Evolutionary conservation across 2,888 invertebrate species (phyloP), one percentile per base, ranked within the genome.

Genomic region (Aphelenchoides bicaudatus): DNA sequence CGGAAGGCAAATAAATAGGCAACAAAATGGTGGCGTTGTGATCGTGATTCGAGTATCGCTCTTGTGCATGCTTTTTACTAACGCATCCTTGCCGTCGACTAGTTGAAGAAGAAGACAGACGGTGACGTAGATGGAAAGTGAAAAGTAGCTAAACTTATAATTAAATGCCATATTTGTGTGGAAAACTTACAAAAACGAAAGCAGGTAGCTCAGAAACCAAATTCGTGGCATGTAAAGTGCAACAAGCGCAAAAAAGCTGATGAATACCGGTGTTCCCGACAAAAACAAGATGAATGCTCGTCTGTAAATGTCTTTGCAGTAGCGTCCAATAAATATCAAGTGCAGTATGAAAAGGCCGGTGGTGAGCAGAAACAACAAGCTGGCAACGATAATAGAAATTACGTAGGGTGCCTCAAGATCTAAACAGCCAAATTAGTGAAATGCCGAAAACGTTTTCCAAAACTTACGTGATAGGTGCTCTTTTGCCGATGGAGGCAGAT

Each of bases 211-310:
- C 25, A 75, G 61, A 60, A 75, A 73, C 75, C 75, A 75, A 28
- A 72, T 71, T 30, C 75, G 59, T 19, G 75, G 75, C 72, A 74
- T 74, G 58, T 70, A 75, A 71, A 74, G 68, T 13, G 75, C 63
- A 4, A 68, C 65, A 16, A 75, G 63, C 3, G 74, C 66, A 13
- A 72, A 62, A 4, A 64, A 37, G 2, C 73, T 73, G 27, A 75
- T 71, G 46, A 75, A 70, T 52, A 74, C 73, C 5, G 74, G 68
- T 2, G 72, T 72, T 21, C 72, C 70, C 6, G 74, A 74, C 57
- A 74, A 58, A 25, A 70, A 66, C 5, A 72, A 56, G 25, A 74
- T 70, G 39, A 67, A 68, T 29, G 71, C 63, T 38, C 71, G 59
- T 28, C 73, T 52, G 34, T 63, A 62, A 2, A 63, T 58, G 29